Base-by-base conservation (phyloP, 2,888 invertebrate species). In the Ypsolopha sequella region DNA sequence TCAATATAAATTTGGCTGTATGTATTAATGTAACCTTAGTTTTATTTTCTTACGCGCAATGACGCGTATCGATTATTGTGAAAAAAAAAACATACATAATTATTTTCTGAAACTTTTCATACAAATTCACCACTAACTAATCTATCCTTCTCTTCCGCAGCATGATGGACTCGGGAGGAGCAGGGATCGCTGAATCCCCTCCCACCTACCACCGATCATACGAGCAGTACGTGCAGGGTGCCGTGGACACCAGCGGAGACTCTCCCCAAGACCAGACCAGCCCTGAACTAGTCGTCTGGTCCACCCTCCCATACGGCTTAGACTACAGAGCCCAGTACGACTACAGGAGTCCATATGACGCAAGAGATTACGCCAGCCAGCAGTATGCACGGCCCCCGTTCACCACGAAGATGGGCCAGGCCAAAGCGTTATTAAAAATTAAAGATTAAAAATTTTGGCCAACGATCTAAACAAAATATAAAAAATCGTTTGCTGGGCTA, bases 351-450 rank as follows among this genome's bases (percentile, higher is more conserved):
- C 80, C 82, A 0, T 87, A 86, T 38, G 87, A 87, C 7, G 72
- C 88, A 0, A 71, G 86, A 54, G 89, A 89, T 57, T 89, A 88
- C 45, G 81, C 88, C 2, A 80, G 81, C 0, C 89, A 88, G 70
- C 89, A 86, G 66, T 91, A 87, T 69, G 89, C 84, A 46, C 80
- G 89, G 66, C 88, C 87, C 54, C 91, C 81, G 55, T 92, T 87
- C 68, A 89, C 88, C 50, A 89, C 80, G 53, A 92, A 86, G 80
- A 90, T 88, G 87, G 90, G 91, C 11, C 87, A 87, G 66, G 89
- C 68, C 61, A 91, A 80, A 76, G 90, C 82, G 61, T 76, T 80
- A 60, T n/a, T n/a, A n/a, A n/a, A n/a, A n/a, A n/a, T n/a, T n/a
- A n/a, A n/a, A n/a, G n/a, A n/a, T n/a, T n/a, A n/a, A n/a, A n/a